A percentile compares a stretch with the other conserved stretches of the same genome.
Conservation (phyloP, 2,797 vertebrate species). For the Lithobates pipiens region DNA sequence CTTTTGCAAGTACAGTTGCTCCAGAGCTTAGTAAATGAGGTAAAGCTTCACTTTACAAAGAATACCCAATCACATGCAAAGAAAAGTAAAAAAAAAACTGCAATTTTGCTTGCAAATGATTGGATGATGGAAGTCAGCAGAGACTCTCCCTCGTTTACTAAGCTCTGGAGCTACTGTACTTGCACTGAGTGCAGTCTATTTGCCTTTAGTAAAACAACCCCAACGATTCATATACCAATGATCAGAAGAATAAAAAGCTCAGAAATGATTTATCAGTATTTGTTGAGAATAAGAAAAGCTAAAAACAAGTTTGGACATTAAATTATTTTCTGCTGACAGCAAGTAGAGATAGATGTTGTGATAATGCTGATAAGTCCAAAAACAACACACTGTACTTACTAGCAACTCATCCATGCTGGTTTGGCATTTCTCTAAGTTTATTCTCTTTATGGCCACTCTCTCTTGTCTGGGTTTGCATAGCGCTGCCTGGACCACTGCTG, state of each 20-base stretch:
- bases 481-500: constrained; percentile 97
- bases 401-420: constrained; percentile 99
- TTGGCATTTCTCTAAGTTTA: constrained; percentile 99
- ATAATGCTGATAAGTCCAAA: not conserved
- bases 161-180: too few relatives aligned
- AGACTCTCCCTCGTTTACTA: too few relatives aligned
- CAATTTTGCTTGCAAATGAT: too few relatives aligned
- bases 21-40: too few relatives aligned
- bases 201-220: too few relatives aligned
- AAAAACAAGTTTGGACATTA: not conserved
- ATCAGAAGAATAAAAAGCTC: not conserved
- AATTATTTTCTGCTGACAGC: not conserved
- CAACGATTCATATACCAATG: too few relatives aligned
- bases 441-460: constrained; percentile 97
- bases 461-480: constrained; percentile 95
- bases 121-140: too few relatives aligned
- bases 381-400: constrained; percentile 79
- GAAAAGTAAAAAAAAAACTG: too few relatives aligned
- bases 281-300: not conserved
- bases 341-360: not conserved
- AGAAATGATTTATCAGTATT: not conserved
- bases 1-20: too few relatives aligned
- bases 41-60: too few relatives aligned
- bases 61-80: too few relatives aligned
- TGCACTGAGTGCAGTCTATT: too few relatives aligned